Base-by-base conservation (phyloP, 2,888 invertebrate species). In the Thalpophila matura region DNA sequence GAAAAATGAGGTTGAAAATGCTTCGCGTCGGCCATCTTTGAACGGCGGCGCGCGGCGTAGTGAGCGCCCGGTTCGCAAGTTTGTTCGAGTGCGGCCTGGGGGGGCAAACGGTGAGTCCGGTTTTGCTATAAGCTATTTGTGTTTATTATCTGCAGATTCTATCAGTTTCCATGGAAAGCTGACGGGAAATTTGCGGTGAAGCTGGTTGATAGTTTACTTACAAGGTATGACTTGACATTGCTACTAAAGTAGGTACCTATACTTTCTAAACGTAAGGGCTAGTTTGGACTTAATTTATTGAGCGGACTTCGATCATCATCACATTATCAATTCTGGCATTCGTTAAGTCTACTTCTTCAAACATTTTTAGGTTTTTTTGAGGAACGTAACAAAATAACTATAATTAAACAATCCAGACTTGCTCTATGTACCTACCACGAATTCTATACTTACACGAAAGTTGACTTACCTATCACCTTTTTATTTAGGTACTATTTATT, bases 31-130 rank as follows among this genome's bases (percentile, higher is more conserved):
- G 85, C 89, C 93, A 88, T 86, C 89, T 84, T 87, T 84, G 81
- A 85, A 72, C 81, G 77, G 83, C 79, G 84, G 83, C 78, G 83
- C 86, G 83, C 84, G 85, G 79, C 91, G 90, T 78, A 91, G 75
- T 92, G 94, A 93, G 86, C 86, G 90, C 69, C 91, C 83, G 74
- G 86, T 82, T 75, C 89, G 93, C 74, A 89, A 86, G 83, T 92
- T 91, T 82, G 87, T 86, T 79, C 90, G 93, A 18, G 86, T 92
- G 64, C 83, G 90, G 74, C 85, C 85, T 79, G 90, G 90, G 64
- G 92, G 91, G 89, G 91, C 88, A 77, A 91, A 88, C 83, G 86
- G 94, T 94, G 83, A 94, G 94, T 92, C 88, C 88, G 88, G 89
- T 86, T 91, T 84, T 61, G 53, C 60, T 81, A 49, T 64, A 22